Evolutionary conservation across 2,888 invertebrate species (phyloP).

Genomic region (Rhamnusium bicolor): DNA sequence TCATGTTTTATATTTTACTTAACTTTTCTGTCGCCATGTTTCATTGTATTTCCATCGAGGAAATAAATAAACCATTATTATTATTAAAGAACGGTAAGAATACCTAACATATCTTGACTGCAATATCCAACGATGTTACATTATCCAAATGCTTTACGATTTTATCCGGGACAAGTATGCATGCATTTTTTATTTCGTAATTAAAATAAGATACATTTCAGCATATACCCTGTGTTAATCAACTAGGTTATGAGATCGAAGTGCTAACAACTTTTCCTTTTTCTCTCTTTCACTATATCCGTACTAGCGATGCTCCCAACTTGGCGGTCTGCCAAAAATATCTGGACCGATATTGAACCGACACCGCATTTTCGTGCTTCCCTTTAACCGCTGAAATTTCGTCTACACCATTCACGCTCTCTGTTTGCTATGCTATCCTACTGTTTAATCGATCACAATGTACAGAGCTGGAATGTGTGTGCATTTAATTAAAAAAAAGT

Average conservation of each 20-base stretch:
- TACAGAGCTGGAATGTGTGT: slow-evolving; percentile 1
- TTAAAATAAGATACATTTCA: no score
- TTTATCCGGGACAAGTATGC: no score
- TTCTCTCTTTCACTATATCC: slow-evolving; percentile 8
- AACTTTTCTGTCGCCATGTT: no score
- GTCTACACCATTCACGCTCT: slow-evolving; percentile 25
- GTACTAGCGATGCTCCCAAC: slow-evolving; percentile 24
- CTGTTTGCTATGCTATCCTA: slow-evolving; percentile 23
- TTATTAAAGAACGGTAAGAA: no score
- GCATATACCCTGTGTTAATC: not conserved
- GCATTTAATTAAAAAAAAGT: not conserved
- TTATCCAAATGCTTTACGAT: no score
- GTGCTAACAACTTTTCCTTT: slow-evolving; percentile 10
- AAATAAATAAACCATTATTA: no score
- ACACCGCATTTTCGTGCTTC: slow-evolving; percentile 36
- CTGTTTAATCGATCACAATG: slow-evolving; percentile 30
- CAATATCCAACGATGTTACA: no score
- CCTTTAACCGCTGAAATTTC: slow-evolving; percentile 26
- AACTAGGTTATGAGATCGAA: slow-evolving; percentile 27
- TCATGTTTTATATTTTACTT: no score
- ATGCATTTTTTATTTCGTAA: no score
- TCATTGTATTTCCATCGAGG: no score
- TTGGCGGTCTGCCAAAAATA: slow-evolving; percentile 58
- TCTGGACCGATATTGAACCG: slow-evolving; percentile 58
- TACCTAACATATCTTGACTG: no score